Conservation (phyloP, 2,888 invertebrate species). For the Cheilosia vernalis region DNA sequence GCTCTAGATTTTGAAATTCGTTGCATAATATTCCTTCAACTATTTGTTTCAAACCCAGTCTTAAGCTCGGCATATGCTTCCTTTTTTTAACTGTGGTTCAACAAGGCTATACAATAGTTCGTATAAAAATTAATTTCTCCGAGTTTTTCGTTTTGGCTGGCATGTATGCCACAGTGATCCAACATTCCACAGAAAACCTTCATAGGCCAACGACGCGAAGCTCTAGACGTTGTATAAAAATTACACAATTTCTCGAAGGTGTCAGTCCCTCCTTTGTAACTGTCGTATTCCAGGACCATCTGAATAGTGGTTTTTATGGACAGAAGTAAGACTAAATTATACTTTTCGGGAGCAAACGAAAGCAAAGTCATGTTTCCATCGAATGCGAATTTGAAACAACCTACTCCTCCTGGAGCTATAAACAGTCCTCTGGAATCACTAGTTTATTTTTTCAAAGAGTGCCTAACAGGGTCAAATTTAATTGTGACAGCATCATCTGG, state of each 20-base stretch:
- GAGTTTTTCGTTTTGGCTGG: conserved; percentile 13
- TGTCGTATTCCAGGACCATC: conserved; percentile 41
- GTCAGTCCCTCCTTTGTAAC: conserved; percentile 31
- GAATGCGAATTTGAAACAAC: conserved; percentile 25
- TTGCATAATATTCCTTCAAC: conserved; percentile 8
- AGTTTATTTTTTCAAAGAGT: conserved; percentile 46
- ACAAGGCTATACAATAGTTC: conserved; percentile 7
- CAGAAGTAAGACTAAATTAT: conserved; percentile 26
- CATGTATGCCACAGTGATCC: conserved; percentile 43
- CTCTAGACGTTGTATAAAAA: conserved; percentile 35
- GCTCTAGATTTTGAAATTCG: background rate
- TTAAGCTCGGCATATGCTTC: conserved; percentile 10
- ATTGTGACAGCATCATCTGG: conserved; percentile 37
- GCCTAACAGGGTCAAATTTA: conserved; percentile 40
- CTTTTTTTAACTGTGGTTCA: too few relatives aligned
- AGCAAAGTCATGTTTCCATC: conserved; percentile 23
- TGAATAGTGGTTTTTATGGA: conserved; percentile 35
- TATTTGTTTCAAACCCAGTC: conserved; percentile 16
- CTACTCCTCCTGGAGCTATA: conserved; percentile 13
- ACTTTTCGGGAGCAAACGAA: conserved; percentile 40
- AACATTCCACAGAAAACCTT: conserved; percentile 43
- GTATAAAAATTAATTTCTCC: conserved; percentile 32
- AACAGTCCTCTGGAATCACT: conserved; percentile 44
- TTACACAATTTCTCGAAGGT: conserved; percentile 40
- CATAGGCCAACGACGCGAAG: conserved; percentile 43